These are phyloP conservation scores for Addax nasomaculatus DNA, from an alignment of 2,113 vertebrate species.

Conservation along the genomic window DNA sequence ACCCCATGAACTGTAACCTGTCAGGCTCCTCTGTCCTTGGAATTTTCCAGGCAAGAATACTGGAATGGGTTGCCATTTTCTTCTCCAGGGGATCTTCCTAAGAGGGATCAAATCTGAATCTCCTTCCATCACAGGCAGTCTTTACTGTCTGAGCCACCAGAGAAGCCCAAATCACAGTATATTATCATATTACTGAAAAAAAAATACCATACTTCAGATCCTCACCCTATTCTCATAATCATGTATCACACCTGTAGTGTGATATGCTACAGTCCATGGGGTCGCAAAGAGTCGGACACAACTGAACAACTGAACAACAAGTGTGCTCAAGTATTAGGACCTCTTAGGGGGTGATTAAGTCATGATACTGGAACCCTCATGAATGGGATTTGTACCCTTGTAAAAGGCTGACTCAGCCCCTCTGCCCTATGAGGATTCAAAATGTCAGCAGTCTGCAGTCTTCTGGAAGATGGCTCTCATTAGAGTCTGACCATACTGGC, in stretches of 20 bases:
- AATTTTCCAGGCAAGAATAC: not conserved
- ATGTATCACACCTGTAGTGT: not conserved
- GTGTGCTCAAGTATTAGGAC: not conserved
- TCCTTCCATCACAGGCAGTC: not conserved
- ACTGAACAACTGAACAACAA: not conserved
- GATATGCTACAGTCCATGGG: not conserved
- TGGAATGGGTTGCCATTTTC: not conserved
- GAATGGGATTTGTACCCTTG: not conserved
- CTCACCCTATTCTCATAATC: not conserved
- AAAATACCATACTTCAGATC: not conserved
- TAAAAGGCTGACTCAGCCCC: not conserved
- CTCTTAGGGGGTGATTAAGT: not conserved
- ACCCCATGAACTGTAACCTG: not conserved
- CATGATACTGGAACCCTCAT: not conserved
- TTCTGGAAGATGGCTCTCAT: not conserved
- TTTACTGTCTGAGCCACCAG: not conserved
- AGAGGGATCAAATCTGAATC: not conserved
- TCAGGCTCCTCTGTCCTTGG: not conserved
- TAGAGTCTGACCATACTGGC: not conserved
- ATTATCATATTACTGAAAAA: not conserved
- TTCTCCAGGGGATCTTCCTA: not conserved
- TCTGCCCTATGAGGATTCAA: not conserved
- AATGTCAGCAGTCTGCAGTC: not conserved
- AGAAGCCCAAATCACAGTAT: not conserved
- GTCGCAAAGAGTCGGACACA: not conserved